These are phyloP conservation scores for Drosophila santomea DNA, from an alignment of 1,140 invertebrate species.

Conservation along the genomic window DNA sequence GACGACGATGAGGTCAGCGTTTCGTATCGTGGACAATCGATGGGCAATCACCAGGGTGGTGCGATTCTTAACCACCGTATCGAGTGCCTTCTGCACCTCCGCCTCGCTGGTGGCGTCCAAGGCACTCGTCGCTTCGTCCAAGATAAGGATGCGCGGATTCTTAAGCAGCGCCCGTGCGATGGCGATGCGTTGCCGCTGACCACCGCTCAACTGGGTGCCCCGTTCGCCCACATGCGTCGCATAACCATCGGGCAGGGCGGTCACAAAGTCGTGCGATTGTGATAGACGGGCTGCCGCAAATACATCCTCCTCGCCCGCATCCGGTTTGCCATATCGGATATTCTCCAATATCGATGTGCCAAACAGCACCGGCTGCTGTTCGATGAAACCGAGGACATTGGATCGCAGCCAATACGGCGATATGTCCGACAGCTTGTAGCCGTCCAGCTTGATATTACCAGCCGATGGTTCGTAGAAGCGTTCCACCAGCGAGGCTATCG, in stretches of 20 bases:
- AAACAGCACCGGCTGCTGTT: slow-evolving; percentile 97
- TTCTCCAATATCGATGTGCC: slow-evolving; percentile 96
- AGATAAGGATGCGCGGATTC: slow-evolving; percentile 92
- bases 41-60: slow-evolving; percentile 96
- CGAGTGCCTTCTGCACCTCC: slow-evolving; percentile 93
- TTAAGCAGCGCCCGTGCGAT: slow-evolving; percentile 95
- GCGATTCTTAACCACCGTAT: slow-evolving; percentile 90
- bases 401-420: slow-evolving; percentile 95
- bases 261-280: slow-evolving; percentile 96
- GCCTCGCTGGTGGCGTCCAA: slow-evolving; percentile 95
- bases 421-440: slow-evolving; percentile 89
- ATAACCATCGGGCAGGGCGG: slow-evolving; percentile 93
- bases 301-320: slow-evolving; percentile 88
- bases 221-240: slow-evolving; percentile 95
- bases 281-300: slow-evolving; percentile 92
- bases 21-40: slow-evolving; percentile 93
- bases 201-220: slow-evolving; percentile 94
- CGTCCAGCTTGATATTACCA: slow-evolving; percentile 93
- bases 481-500: slow-evolving; percentile 93
- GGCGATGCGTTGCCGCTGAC: slow-evolving; percentile 96
- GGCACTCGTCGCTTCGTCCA: slow-evolving; percentile 97
- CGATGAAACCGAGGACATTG: slow-evolving; percentile 93
- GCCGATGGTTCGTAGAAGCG: slow-evolving; percentile 94
- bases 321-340: slow-evolving; percentile 94
- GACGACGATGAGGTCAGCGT: slow-evolving; percentile 95